These are phyloP conservation scores for Drosophila kanekoi DNA, from an alignment of 2,888 invertebrate species.

Conservation along the genomic window DNA sequence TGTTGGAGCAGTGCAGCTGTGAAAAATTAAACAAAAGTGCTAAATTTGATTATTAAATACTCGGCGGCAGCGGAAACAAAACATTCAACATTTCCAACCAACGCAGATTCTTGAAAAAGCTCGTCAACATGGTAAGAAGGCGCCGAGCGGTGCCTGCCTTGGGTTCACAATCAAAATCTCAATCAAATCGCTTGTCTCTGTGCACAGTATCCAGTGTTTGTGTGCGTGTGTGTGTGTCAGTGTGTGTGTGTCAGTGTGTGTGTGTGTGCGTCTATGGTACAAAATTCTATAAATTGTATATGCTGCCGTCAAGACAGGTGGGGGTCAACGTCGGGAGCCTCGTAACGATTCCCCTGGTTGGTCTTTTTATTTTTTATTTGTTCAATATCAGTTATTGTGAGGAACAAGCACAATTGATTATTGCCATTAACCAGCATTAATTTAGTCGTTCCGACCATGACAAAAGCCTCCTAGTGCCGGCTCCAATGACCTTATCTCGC, in stretches of 20 bases:
- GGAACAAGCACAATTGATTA: neutral
- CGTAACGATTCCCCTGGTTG: slow-evolving; percentile 13
- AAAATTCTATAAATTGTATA: slow-evolving; percentile 55
- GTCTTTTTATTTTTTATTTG: slow-evolving; percentile 14
- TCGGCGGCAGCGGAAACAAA: slow-evolving; percentile 37
- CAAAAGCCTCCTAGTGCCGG: slow-evolving; percentile 10
- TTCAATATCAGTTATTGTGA: neutral
- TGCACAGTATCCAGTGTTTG: slow-evolving; percentile 26
- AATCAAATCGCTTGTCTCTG: slow-evolving; percentile 43
- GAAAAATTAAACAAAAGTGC: slow-evolving; percentile 70
- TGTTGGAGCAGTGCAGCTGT: slow-evolving; percentile 61
- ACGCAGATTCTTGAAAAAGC: slow-evolving; percentile 68
- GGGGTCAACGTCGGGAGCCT: slow-evolving; percentile 34
- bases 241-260: slow-evolving; percentile 15
- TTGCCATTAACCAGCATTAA: no score
- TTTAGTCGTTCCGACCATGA: no score
- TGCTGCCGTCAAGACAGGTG: slow-evolving; percentile 34
- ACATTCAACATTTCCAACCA: slow-evolving; percentile 67
- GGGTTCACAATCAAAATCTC: slow-evolving; percentile 25
- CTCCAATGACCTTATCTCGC: slow-evolving; percentile 1
- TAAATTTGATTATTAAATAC: slow-evolving; percentile 46
- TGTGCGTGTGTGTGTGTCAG: slow-evolving; percentile 25
- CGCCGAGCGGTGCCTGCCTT: neutral
- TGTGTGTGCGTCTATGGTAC: slow-evolving; percentile 37
- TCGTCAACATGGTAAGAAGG: slow-evolving; percentile 71